These are phyloP conservation scores for Scomber colias DNA, from an alignment of 2,113 vertebrate genomes.

Conservation along the genomic window DNA sequence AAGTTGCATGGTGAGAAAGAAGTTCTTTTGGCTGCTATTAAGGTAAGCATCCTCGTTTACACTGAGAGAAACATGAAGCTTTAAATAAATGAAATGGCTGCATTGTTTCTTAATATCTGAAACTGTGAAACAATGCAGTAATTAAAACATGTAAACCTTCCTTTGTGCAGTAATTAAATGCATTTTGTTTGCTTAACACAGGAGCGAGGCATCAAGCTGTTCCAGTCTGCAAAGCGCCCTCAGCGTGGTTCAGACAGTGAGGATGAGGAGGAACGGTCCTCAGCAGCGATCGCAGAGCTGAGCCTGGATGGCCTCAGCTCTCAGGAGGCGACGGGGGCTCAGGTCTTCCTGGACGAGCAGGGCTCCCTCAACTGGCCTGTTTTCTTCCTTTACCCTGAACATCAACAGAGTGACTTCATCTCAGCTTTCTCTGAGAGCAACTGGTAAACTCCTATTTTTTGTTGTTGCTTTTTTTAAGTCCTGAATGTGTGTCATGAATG, in stretches of 20 bases:
- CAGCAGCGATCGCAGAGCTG: constrained; percentile 78
- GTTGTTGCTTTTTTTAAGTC: too few species aligned
- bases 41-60: constrained; percentile 79
- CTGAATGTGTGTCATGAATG: not conserved
- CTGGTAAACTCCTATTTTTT: constrained; percentile 84
- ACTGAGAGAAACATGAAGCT: not conserved
- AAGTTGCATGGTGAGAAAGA: constrained; percentile 84
- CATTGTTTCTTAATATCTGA: not conserved
- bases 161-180: not conserved
- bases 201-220: constrained; percentile 90
- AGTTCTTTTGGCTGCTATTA: constrained; percentile 87
- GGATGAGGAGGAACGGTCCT: constrained; percentile 69
- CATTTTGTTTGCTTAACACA: constrained; percentile 52
- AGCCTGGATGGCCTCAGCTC: constrained; percentile 84
- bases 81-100: too few species aligned
- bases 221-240: constrained; percentile 50
- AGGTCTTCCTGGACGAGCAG: constrained; percentile 88
- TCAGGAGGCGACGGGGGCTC: constrained; percentile 83
- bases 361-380: constrained; percentile 93
- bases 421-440: constrained; percentile 91
- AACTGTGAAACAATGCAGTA: not conserved
- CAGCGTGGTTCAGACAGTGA: constrained; percentile 74
- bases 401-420: constrained; percentile 94
- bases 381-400: constrained; percentile 94
- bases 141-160: not conserved